These are phyloP conservation scores for Bhutanitis thaidina DNA, from an alignment of 2,888 invertebrate genomes.

Conservation along the genomic window DNA sequence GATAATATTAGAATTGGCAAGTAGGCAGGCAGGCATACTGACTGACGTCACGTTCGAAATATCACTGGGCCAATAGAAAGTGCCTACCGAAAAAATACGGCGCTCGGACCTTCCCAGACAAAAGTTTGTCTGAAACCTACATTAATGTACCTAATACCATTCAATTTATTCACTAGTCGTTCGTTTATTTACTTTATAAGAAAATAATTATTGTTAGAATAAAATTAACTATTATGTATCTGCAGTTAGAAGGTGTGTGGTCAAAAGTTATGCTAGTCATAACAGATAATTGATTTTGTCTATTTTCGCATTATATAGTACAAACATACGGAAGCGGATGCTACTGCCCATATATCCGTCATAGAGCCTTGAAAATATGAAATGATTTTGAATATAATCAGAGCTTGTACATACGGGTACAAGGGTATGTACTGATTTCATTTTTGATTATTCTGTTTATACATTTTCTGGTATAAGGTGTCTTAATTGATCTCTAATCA, in stretches of 20 bases:
- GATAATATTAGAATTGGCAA: constrained; percentile 62
- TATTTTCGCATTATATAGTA: neutral
- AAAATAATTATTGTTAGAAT: too few species aligned
- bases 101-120: constrained; percentile 18
- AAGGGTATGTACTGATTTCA: neutral
- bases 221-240: too few species aligned
- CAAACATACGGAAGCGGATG: constrained; percentile 2
- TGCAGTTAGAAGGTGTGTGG: too few species aligned
- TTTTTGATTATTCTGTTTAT: too few species aligned
- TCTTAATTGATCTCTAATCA: too few species aligned
- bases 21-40: constrained; percentile 38
- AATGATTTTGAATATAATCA: constrained; percentile 5
- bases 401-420: neutral
- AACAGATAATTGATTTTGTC: neutral
- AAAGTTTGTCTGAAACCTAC: too few species aligned
- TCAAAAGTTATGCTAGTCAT: too few species aligned
- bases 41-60: constrained; percentile 52
- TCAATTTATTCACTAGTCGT: too few species aligned
- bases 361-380: constrained; percentile 2
- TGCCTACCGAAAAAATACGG: constrained; percentile 36
- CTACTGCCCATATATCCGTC: constrained; percentile 1
- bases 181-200: too few species aligned
- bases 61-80: constrained; percentile 65
- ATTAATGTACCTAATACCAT: too few species aligned
- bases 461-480: too few species aligned